Evolutionary conservation across 2,797 vertebrate genomes (phyloP).

Genomic region (Hafferia zeledoni): DNA sequence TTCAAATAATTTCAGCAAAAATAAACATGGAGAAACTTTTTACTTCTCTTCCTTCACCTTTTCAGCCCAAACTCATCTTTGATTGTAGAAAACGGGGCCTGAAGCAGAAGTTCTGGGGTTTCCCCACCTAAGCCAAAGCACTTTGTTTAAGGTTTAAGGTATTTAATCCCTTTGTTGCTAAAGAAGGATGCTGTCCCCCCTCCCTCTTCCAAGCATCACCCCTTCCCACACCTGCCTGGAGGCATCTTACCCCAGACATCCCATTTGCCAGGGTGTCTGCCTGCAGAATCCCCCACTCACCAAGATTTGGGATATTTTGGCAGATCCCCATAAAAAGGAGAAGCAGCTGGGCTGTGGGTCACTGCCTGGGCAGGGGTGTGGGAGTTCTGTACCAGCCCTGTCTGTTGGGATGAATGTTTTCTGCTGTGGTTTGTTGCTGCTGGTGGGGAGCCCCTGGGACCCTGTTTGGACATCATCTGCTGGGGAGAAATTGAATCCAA

Average conservation of each 20-base stretch:
- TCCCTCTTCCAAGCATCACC: neutral
- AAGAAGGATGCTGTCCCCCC: neutral
- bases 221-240: neutral
- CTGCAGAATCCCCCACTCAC: rapidly evolving
- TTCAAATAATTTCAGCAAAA: neutral
- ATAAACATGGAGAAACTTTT: neutral
- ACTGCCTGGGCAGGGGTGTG: neutral
- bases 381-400: neutral
- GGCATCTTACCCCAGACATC: neutral
- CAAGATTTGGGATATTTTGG: neutral
- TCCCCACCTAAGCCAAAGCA: neutral
- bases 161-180: neutral
- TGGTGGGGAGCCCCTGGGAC: neutral
- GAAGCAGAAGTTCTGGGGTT: neutral
- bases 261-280: neutral
- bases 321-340: neutral
- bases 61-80: neutral
- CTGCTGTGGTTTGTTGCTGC: neutral
- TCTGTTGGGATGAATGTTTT: neutral
- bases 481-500: neutral
- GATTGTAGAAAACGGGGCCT: neutral
- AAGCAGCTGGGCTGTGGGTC: neutral
- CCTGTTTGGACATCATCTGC: neutral
- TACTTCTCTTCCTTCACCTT: neutral
- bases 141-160: neutral